Percentiles rank a stretch among this genome's conserved stretches.
Conservation (phyloP, 2,888 invertebrate genomes). For the Sinohyriopsis cumingii region DNA sequence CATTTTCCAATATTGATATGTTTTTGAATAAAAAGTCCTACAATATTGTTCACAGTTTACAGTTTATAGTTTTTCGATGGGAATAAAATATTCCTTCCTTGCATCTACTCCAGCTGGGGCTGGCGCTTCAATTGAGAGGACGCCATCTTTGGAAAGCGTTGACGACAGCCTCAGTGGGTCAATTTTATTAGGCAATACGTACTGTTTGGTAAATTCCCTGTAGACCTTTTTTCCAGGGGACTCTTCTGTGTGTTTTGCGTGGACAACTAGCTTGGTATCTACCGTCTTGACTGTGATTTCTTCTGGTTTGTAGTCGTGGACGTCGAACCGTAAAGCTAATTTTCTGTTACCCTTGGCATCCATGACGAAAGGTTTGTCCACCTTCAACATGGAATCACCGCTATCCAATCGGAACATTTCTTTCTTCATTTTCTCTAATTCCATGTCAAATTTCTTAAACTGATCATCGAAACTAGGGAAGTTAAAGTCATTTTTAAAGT, state of each 20-base stretch:
- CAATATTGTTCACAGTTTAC: constrained; percentile 6
- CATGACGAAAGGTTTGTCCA: constrained; percentile 53
- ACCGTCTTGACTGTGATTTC: constrained; percentile 99
- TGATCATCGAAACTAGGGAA: constrained; percentile 29
- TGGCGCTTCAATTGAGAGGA: constrained; percentile 96
- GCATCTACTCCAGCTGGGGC: constrained; percentile 86
- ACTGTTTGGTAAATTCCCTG: constrained; percentile 98
- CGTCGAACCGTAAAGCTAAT: constrained; percentile 96
- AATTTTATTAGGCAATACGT: constrained; percentile 95
- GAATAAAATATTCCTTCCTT: constrained; percentile 83
- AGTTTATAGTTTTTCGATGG: constrained; percentile 74
- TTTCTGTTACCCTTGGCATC: constrained; percentile 84
- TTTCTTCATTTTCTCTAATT: constrained; percentile 44
- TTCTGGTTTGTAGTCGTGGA: constrained; percentile 94
- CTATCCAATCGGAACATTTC: constrained; percentile 52
- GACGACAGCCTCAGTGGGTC: constrained; percentile 97
- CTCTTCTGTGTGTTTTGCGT: constrained; percentile 99
- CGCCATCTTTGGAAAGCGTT: constrained; percentile 95
- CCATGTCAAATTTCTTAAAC: constrained; percentile 39
- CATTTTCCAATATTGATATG: too few relatives aligned
- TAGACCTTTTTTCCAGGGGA: constrained; percentile 97
- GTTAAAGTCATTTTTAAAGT: constrained; percentile 35
- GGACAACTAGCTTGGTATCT: constrained; percentile 93
- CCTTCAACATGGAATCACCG: constrained; percentile 42
- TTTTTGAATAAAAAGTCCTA: background rate